Conservation (phyloP, 2,797 vertebrate genomes). For the Sardinella longiceps region DNA sequence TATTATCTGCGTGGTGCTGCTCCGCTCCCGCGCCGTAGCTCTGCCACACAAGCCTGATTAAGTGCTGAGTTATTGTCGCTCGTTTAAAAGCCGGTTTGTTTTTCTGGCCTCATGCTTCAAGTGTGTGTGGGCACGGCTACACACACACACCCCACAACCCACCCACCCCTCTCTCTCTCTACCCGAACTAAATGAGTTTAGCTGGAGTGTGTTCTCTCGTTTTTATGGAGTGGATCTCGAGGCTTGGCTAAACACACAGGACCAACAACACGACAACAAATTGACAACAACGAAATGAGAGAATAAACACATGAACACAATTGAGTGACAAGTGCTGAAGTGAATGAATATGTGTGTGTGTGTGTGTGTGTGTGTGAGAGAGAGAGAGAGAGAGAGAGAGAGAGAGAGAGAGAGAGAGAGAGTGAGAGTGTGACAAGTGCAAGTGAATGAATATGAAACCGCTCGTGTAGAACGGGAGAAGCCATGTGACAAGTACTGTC, state of each 20-base stretch:
- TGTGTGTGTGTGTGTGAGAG: too few species aligned
- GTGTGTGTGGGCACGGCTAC: background rate
- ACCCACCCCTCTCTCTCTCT: too few species aligned
- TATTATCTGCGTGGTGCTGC: background rate
- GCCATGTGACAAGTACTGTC: background rate
- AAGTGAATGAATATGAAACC: background rate
- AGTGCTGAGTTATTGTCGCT: background rate
- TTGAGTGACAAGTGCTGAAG: background rate
- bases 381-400: too few species aligned
- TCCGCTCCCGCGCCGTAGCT: background rate
- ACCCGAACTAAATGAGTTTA: background rate
- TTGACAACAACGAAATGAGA: background rate
- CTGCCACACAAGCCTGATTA: slow-evolving; percentile 2
- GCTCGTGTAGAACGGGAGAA: background rate
- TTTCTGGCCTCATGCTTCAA: background rate
- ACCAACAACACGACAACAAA: background rate
- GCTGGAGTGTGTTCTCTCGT: background rate
- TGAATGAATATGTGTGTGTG: background rate
- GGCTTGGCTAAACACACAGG: background rate
- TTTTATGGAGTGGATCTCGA: background rate
- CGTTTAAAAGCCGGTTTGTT: background rate
- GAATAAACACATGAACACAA: background rate
- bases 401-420: too few species aligned
- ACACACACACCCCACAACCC: too few species aligned
- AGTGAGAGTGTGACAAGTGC: too few species aligned